phyloP scores from a whole-genome alignment of 1,140 invertebrate genomes.

The Potamilus streckersoni region DNA sequence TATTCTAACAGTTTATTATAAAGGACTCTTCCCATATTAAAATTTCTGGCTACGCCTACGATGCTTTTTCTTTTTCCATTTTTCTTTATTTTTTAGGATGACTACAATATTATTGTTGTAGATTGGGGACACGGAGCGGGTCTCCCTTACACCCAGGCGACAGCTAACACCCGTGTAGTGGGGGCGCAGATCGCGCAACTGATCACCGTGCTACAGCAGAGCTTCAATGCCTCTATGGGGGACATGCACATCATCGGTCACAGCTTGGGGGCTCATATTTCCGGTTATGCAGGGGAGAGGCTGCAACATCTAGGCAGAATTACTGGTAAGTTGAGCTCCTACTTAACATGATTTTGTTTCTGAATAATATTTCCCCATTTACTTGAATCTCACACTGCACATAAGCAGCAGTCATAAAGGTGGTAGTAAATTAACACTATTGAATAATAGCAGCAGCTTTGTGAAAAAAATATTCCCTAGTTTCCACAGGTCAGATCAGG shows the following conservation, averaged over 20 bases:
- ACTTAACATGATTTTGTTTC: neutral
- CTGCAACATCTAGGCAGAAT: slow-evolving; percentile 77
- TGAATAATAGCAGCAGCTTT: no score
- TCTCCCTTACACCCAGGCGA: slow-evolving; percentile 86
- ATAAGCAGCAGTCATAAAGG: no score
- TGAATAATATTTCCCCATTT: no score
- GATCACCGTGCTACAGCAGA: slow-evolving; percentile 5
- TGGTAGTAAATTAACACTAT: no score
- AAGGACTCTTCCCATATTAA: no score
- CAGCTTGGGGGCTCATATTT: slow-evolving; percentile 63
- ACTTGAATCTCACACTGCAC: no score
- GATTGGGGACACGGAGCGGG: slow-evolving; percentile 93
- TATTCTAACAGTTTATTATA: no score
- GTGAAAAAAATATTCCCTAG: no score
- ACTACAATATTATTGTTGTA: slow-evolving; percentile 90
- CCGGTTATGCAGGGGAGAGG: slow-evolving; percentile 56
- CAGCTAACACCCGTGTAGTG: slow-evolving; percentile 90
- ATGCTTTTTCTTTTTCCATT: no score
- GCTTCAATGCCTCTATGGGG: neutral
- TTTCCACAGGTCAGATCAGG: no score
- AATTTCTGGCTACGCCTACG: no score
- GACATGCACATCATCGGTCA: slow-evolving; percentile 62
- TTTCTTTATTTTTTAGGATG: slow-evolving; percentile 69
- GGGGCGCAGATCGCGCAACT: slow-evolving; percentile 77
- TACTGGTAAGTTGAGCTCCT: slow-evolving; percentile 67